Percentiles rank a stretch among this genome's conserved stretches.
Conservation (phyloP, 2,888 invertebrate species). For the Lysandra bellargus region DNA sequence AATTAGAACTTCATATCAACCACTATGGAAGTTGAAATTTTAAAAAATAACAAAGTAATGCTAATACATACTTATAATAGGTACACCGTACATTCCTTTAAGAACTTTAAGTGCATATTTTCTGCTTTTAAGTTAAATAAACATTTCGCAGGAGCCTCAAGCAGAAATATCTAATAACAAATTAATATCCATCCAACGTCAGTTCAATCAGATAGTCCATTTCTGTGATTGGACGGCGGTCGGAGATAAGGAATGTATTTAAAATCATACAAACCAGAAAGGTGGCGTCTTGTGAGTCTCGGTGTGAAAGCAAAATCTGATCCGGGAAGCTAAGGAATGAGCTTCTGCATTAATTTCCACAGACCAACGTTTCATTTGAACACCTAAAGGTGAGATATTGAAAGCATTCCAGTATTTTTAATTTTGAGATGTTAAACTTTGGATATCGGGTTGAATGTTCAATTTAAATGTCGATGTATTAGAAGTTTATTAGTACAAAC, state of each 20-base stretch:
- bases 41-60: no score
- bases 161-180: not conserved
- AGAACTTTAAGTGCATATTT: not conserved
- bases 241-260: not conserved
- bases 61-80: no score
- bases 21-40: no score
- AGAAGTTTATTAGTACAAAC: no score
- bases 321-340: slow-evolving; percentile 54
- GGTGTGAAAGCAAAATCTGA: slow-evolving; percentile 69
- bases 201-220: slow-evolving; percentile 7
- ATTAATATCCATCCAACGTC: not conserved
- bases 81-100: not conserved
- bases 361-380: slow-evolving; percentile 40
- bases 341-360: slow-evolving; percentile 53
- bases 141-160: not conserved
- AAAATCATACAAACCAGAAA: slow-evolving; percentile 11
- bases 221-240: slow-evolving; percentile 16
- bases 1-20: not conserved
- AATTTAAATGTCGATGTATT: no score
- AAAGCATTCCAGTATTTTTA: not conserved
- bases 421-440: not conserved
- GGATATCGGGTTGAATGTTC: no score
- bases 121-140: not conserved
- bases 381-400: not conserved
- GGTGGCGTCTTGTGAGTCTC: slow-evolving; percentile 46